A percentile compares a stretch with the other conserved stretches of the same genome.
These are phyloP conservation scores for Lepidostoma basale DNA, from an alignment of 1,140 invertebrate species.

Conservation along the genomic window DNA sequence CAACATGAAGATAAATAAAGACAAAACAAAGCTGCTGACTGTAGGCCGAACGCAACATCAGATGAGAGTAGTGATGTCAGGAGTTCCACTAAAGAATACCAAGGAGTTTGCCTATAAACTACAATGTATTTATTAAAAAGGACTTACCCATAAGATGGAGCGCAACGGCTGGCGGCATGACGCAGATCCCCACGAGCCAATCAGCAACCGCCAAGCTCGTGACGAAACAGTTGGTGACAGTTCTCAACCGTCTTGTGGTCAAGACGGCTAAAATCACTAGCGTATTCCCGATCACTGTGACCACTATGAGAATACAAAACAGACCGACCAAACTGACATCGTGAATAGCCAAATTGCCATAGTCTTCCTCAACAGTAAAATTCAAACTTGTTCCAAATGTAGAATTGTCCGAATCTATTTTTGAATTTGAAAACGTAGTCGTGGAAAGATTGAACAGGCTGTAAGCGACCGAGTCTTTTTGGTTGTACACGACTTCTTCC, in stretches of 20 bases:
- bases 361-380: background rate
- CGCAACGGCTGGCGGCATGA: conserved; percentile 91
- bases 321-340: conserved; percentile 57
- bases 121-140: too few relatives aligned
- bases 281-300: conserved; percentile 81
- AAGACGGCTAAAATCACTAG: conserved; percentile 90
- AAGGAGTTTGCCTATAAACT: too few relatives aligned
- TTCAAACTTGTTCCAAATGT: background rate
- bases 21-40: too few relatives aligned
- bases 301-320: conserved; percentile 65
- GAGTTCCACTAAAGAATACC: too few relatives aligned
- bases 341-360: conserved; percentile 38
- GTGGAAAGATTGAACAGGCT: background rate
- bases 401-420: conserved; percentile 2
- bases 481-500: background rate
- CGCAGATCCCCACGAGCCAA: conserved; percentile 88
- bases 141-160: conserved; percentile 69
- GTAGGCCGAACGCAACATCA: too few relatives aligned
- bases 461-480: background rate
- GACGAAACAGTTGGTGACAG: conserved; percentile 95
- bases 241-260: conserved; percentile 87
- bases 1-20: too few relatives aligned
- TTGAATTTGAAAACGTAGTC: background rate
- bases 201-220: conserved; percentile 91
- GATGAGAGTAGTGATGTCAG: too few relatives aligned